Percentiles rank a stretch among this genome's conserved stretches.
These are phyloP conservation scores for Syritta pipiens DNA, from an alignment of 2,888 invertebrate species.

Conservation along the genomic window DNA sequence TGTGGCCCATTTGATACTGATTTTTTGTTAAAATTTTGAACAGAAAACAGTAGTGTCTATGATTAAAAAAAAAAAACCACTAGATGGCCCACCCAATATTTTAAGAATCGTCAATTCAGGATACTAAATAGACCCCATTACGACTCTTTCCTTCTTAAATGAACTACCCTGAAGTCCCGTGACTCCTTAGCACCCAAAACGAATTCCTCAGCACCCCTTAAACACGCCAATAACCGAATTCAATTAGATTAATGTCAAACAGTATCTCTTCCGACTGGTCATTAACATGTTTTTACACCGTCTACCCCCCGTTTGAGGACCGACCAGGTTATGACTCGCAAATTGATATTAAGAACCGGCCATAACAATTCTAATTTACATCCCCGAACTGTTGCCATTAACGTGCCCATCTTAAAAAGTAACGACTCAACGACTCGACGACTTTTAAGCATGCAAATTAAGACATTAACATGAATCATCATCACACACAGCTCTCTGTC, in stretches of 20 bases:
- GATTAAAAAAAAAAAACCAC: too few relatives aligned
- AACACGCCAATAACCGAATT: too few relatives aligned
- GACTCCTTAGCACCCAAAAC: too few relatives aligned
- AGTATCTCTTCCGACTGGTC: constrained; percentile 4
- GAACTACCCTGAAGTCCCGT: too few relatives aligned
- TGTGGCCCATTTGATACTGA: too few relatives aligned
- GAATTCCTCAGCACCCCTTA: too few relatives aligned
- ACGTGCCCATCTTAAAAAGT: constrained; percentile 20
- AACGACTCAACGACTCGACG: constrained; percentile 21
- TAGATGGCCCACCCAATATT: too few relatives aligned
- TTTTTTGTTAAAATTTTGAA: too few relatives aligned
- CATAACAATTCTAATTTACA: constrained; percentile 43
- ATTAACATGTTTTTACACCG: constrained; percentile 20
- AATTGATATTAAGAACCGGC: constrained; percentile 56
- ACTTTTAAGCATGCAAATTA: constrained; percentile 62
- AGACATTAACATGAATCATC: constrained; percentile 61
- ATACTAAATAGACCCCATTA: too few relatives aligned
- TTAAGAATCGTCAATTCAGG: too few relatives aligned
- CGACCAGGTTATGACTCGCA: constrained; percentile 31
- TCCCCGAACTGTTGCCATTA: constrained; percentile 17
- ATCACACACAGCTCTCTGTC: not conserved
- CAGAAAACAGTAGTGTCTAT: too few relatives aligned
- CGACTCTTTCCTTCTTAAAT: too few relatives aligned
- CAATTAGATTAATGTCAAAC: constrained; percentile 10
- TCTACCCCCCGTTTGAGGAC: not conserved